A percentile compares a stretch with the other conserved stretches of the same genome.
Evolutionary conservation across 30 jellyfish, hydroid and myxozoan genomes (phyloP).

Genomic region (Hydractinia echinata): DNA sequence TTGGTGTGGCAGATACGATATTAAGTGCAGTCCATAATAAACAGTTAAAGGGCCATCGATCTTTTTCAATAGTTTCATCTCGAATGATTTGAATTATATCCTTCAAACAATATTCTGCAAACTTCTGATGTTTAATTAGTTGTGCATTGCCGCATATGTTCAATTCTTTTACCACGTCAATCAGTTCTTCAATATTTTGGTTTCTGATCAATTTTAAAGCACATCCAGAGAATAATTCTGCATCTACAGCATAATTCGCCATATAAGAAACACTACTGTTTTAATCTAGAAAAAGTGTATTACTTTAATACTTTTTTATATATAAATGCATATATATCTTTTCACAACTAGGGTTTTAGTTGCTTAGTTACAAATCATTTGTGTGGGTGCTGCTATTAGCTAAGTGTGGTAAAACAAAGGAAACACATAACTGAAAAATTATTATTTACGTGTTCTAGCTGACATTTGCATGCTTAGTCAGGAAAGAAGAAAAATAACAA

Average conservation of each 20-base stretch:
- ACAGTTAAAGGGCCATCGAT: neutral
- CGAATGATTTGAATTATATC: slow-evolving; percentile 6
- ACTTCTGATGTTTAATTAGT: slow-evolving; percentile 23
- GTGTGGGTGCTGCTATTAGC: too few relatives aligned
- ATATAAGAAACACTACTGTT: too few relatives aligned
- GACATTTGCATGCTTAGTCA: too few relatives aligned
- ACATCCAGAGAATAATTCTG: slow-evolving; percentile 18
- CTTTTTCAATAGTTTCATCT: neutral
- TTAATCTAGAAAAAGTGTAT: too few relatives aligned
- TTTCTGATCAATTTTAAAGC: slow-evolving; percentile 24
- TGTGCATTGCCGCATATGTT: slow-evolving; percentile 2
- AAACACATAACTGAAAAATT: too few relatives aligned
- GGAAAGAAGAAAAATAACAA: too few relatives aligned
- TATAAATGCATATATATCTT: too few relatives aligned
- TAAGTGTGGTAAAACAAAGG: too few relatives aligned
- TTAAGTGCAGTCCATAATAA: slow-evolving; percentile 13
- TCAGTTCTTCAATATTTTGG: neutral
- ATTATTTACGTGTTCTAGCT: too few relatives aligned
- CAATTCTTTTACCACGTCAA: slow-evolving; percentile 1
- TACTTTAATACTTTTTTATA: too few relatives aligned
- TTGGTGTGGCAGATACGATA: neutral
- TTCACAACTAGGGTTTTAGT: too few relatives aligned
- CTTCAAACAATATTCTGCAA: slow-evolving; percentile 41
- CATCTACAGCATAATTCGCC: neutral
- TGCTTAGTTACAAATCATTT: too few relatives aligned